Conservation (phyloP, 2,888 invertebrate genomes). For the Rhimphoctona megacephalus region DNA sequence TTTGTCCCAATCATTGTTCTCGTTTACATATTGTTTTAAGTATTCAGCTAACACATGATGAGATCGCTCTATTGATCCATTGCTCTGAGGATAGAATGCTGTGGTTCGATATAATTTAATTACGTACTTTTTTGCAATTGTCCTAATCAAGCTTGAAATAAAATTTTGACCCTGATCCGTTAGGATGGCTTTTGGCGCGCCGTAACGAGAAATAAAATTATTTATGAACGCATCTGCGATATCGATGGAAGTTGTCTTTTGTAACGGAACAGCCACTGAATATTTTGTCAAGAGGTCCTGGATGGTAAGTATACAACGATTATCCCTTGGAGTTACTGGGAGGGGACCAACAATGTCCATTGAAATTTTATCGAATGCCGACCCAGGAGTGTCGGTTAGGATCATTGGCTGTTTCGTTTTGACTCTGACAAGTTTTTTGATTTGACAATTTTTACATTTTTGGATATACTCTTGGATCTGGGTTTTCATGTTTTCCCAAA, state of each 20-base stretch:
- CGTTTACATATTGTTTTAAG: background rate
- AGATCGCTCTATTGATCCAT: constrained; percentile 55
- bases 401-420: constrained; percentile 2
- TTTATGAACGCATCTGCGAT: background rate
- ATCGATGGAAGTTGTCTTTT: background rate
- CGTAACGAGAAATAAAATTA: background rate
- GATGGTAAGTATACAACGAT: background rate
- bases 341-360: background rate
- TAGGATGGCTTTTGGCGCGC: background rate
- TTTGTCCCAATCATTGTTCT: constrained; percentile 51
- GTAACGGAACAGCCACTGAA: background rate
- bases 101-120: background rate
- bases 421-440: too few species aligned
- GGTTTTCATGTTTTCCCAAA: too few species aligned
- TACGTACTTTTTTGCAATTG: background rate
- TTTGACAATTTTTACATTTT: too few species aligned
- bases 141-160: background rate
- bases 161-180: background rate
- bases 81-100: constrained; percentile 53
- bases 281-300: background rate
- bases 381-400: background rate
- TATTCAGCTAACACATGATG: background rate
- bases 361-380: background rate
- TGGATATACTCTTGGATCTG: too few species aligned
- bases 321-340: background rate